Conservation (phyloP, 2,113 vertebrate genomes). For the Petroica traversi region DNA sequence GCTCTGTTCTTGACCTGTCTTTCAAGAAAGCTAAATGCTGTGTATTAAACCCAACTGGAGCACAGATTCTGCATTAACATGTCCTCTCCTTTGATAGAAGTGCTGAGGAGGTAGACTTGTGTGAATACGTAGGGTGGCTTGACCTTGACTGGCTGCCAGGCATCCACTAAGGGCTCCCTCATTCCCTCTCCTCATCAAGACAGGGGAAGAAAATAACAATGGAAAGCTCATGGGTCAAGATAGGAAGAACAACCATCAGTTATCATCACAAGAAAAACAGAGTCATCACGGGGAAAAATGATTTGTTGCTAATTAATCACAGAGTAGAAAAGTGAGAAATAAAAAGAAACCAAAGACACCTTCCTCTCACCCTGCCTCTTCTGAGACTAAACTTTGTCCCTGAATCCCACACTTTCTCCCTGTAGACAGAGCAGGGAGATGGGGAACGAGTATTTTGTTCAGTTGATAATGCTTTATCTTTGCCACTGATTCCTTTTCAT, state of each 20-base stretch:
- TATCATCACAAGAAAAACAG: background rate
- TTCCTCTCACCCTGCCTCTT: background rate
- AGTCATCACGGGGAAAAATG: accelerated
- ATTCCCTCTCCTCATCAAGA: background rate
- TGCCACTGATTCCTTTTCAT: background rate
- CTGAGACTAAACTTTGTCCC: background rate
- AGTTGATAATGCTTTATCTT: accelerated
- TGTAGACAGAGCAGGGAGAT: background rate
- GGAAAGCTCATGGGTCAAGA: background rate
- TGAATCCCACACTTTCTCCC: accelerated
- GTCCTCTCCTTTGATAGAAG: background rate
- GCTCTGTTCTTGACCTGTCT: background rate
- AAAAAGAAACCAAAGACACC: background rate
- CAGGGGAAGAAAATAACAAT: background rate
- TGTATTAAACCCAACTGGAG: background rate
- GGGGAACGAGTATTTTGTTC: accelerated
- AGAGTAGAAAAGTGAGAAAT: background rate
- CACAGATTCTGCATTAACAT: background rate
- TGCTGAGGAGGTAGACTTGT: background rate
- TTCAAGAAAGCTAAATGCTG: background rate
- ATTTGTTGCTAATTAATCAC: background rate
- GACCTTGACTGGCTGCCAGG: background rate
- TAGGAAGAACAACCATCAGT: background rate
- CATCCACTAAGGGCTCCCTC: background rate
- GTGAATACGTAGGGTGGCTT: background rate